A percentile compares a stretch with the other conserved stretches of the same genome.
These are phyloP conservation scores for Erannis defoliaria DNA, from an alignment of 2,888 invertebrate genomes.

Conservation along the genomic window DNA sequence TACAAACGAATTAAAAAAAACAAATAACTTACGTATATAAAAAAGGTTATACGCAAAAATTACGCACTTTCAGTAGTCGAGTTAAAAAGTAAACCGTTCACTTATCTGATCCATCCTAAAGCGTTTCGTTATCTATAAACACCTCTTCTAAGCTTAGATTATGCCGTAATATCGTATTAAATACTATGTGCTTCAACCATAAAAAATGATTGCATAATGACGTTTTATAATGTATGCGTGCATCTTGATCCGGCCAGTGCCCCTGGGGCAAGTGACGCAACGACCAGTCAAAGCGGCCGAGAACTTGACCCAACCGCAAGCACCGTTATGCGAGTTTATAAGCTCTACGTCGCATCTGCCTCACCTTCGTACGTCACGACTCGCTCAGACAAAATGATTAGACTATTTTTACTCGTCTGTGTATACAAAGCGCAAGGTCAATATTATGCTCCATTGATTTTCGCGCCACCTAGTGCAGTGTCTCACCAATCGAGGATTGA, in stretches of 20 bases:
- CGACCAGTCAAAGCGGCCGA: constrained; percentile 65
- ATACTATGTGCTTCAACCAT: constrained; percentile 47
- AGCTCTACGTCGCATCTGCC: constrained; percentile 63
- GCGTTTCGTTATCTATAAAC: background rate
- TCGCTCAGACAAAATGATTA: constrained; percentile 65
- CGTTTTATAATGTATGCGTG: constrained; percentile 51
- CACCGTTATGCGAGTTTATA: constrained; percentile 79
- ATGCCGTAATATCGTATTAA: constrained; percentile 26
- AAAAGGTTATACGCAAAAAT: too few species aligned
- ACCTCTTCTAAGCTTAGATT: background rate
- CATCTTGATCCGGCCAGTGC: constrained; percentile 75
- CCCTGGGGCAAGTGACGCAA: constrained; percentile 72
- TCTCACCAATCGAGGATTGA: constrained; percentile 86
- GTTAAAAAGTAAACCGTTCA: background rate
- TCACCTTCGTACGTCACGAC: constrained; percentile 52
- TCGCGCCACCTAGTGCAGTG: constrained; percentile 83
- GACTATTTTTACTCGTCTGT: constrained; percentile 58
- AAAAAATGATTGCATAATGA: constrained; percentile 46
- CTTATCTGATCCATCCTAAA: background rate
- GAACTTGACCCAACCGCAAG: constrained; percentile 75
- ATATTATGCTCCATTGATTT: constrained; percentile 65
- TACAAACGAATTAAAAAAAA: too few species aligned
- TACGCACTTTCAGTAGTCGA: background rate
- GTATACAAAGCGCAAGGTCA: constrained; percentile 60
- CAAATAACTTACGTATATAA: too few species aligned